Percentiles rank a stretch among this genome's conserved stretches.
Evolutionary conservation across 2,888 invertebrate species (phyloP).

Genomic region (Apoda limacodes): DNA sequence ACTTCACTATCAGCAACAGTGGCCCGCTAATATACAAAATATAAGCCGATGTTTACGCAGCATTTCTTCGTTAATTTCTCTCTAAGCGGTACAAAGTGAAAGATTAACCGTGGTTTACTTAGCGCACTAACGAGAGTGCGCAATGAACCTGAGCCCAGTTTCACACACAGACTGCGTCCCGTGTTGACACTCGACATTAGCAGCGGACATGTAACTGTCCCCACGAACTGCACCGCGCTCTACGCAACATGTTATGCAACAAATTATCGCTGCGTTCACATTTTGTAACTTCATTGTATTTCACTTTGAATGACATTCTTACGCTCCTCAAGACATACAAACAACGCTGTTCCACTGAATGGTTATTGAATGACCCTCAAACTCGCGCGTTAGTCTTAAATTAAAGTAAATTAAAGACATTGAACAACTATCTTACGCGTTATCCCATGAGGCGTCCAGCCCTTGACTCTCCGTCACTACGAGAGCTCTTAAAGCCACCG

Average conservation of each 20-base stretch:
- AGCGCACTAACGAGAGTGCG: constrained; percentile 43
- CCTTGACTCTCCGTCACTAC: constrained; percentile 50
- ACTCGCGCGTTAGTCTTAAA: constrained; percentile 29
- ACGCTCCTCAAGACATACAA: constrained; percentile 27
- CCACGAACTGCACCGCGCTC: constrained; percentile 26
- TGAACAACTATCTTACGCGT: constrained; percentile 53
- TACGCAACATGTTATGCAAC: constrained; percentile 1
- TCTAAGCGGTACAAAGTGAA: constrained; percentile 59
- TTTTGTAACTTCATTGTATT: constrained; percentile 7
- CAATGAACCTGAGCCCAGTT: constrained; percentile 52
- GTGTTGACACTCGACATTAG: constrained; percentile 48
- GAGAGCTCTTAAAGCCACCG: constrained; percentile 56
- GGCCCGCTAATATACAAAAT: constrained; percentile 36
- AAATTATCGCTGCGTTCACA: constrained; percentile 1
- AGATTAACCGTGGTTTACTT: constrained; percentile 54
- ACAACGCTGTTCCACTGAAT: constrained; percentile 37
- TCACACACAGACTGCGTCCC: constrained; percentile 46
- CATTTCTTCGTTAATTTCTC: constrained; percentile 54
- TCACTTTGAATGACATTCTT: constrained; percentile 15
- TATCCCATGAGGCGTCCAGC: constrained; percentile 21
- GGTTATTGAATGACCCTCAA: constrained; percentile 38
- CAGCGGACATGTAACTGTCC: constrained; percentile 43
- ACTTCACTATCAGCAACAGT: constrained; percentile 37
- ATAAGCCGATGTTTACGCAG: constrained; percentile 39
- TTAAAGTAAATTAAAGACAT: constrained; percentile 60